phyloP scores from a whole-genome alignment of 2,888 invertebrate species.

The Parapristionchus giblindavisi region DNA sequence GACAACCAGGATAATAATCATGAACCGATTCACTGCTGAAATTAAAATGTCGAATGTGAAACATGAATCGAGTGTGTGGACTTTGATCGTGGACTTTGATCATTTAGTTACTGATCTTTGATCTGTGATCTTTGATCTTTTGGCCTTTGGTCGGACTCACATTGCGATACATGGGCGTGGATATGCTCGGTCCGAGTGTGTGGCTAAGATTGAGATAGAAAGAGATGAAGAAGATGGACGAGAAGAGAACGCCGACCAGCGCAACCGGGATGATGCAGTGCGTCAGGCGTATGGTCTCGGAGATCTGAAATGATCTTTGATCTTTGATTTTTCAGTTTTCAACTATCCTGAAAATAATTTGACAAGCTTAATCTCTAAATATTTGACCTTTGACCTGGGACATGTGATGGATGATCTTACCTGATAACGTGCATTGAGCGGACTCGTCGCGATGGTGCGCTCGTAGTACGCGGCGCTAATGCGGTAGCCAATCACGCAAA shows the following conservation, averaged over 20 bases:
- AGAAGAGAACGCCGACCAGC: constrained; percentile 30
- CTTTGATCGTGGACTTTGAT: too few relatives aligned
- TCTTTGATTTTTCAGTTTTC: too few relatives aligned
- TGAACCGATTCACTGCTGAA: too few relatives aligned
- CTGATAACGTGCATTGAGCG: constrained; percentile 18
- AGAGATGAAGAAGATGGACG: constrained; percentile 4
- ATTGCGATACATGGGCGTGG: constrained; percentile 25
- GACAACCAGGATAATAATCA: too few relatives aligned
- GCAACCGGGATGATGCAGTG: constrained; percentile 31
- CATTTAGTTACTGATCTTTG: too few relatives aligned
- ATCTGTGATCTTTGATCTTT: too few relatives aligned
- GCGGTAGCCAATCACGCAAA: constrained; percentile 3
- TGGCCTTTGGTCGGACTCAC: constrained; percentile 6
- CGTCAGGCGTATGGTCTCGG: constrained; percentile 20
- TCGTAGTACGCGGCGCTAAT: constrained; percentile 8
- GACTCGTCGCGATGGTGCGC: constrained; percentile 13
- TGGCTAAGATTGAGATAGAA: constrained; percentile 4
- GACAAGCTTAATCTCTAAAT: too few relatives aligned
- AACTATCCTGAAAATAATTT: too few relatives aligned
- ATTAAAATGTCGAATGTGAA: too few relatives aligned
- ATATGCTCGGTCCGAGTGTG: constrained; percentile 1
- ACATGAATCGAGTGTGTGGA: too few relatives aligned
- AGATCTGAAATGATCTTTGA: constrained; percentile 21
- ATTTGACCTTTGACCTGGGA: too few relatives aligned
- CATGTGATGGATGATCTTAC: not conserved